Percentiles rank a stretch among this genome's conserved stretches.
Conservation (phyloP, 2,797 vertebrate genomes). For the Melanogrammus aeglefinus region DNA sequence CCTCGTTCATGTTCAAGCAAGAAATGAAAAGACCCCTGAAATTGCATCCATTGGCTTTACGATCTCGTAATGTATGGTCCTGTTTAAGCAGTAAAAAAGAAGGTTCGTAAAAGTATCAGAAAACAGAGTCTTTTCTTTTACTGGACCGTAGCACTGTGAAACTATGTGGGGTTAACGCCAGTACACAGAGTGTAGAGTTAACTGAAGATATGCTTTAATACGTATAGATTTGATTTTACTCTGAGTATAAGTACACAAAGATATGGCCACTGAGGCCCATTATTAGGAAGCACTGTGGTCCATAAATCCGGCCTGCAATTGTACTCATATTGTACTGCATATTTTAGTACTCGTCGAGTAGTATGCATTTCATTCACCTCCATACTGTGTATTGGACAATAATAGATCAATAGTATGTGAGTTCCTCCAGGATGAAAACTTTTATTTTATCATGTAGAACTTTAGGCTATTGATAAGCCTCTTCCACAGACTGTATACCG, state of each 20-base stretch:
- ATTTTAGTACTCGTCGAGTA: neutral
- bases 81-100: neutral
- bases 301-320: neutral
- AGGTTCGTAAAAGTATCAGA: neutral
- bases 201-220: neutral
- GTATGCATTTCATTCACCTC: neutral
- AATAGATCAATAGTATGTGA: neutral
- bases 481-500: conserved; percentile 34
- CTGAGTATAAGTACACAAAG: neutral
- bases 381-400: neutral
- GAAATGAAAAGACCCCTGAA: neutral
- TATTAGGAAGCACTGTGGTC: neutral
- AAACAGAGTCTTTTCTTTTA: neutral
- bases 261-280: neutral
- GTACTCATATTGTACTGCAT: too few relatives aligned
- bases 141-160: neutral
- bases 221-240: neutral
- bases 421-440: neutral
- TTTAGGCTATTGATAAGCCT: neutral
- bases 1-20: neutral
- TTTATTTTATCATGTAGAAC: neutral
- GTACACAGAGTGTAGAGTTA: neutral
- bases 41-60: neutral
- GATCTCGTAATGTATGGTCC: neutral
- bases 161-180: neutral